Evolutionary conservation across 2,888 invertebrate species (phyloP), one percentile per base, ranked within the genome.

Genomic region (Noctua comes): DNA sequence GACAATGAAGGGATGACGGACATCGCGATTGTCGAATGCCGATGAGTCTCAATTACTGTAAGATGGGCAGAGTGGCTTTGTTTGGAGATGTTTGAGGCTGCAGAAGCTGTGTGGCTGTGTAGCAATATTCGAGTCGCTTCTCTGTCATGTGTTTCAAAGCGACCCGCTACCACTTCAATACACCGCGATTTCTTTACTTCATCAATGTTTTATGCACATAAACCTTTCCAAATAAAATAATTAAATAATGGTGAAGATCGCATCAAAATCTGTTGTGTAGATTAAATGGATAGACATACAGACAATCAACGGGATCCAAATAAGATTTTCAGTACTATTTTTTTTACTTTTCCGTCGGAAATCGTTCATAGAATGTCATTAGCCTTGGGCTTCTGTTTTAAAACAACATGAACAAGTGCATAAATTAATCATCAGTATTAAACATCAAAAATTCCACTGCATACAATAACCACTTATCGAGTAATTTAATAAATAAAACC

Each of bases 41-140:
- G 86, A 87, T 85, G 77, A 84, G 79, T 87, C 89, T 89, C 90
- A 82, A 91, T 92, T 93, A 91, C 81, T 54, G 46, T 85, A 73
- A 83, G 80, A 80, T 68, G 73, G 59, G 70, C 36, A 24, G 66
- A 73, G 69, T 59, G 46, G 72, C 40, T 79, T 86, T 83, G 75
- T 79, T 77, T 76, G 27, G 69, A 51, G 7, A 66, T 82, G 68
- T 46, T 71, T 57, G 59, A 43, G 43, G 27, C 40, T 80, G 27
- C 24, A 18, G 36, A 57, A 8, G 1, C 16, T 40, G 5, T 46
- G 27, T n/a, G 2, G 6, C 13, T 21, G 40, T 27, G 3, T 62
- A 27, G 5, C 36, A 16, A 24, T 43, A 18, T 27, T 62, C 8
- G 31, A 59, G 2, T 64, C 31, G 10, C 21, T 62, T 16, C 11